These are phyloP conservation scores for Apamea anceps DNA, from an alignment of 2,888 invertebrate species.

Conservation along the genomic window DNA sequence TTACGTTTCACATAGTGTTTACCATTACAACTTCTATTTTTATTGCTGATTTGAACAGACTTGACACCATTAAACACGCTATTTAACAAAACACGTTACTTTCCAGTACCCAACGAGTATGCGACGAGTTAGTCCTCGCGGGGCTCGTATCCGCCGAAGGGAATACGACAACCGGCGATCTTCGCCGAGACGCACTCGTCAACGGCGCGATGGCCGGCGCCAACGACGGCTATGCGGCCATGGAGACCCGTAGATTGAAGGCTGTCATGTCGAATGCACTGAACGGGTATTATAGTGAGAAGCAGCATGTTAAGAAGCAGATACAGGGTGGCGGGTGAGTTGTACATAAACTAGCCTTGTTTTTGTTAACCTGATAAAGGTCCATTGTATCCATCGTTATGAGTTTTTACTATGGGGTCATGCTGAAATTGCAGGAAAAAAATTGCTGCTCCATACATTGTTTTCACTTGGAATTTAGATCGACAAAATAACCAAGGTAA, in stretches of 20 bases:
- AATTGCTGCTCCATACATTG: background rate
- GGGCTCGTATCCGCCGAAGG: conserved; percentile 84
- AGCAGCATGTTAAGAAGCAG: conserved; percentile 98
- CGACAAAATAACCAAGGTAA: background rate
- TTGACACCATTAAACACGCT: background rate
- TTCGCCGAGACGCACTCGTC: conserved; percentile 84
- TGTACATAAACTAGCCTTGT: background rate
- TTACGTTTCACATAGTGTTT: too few species aligned
- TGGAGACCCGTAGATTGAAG: conserved; percentile 94
- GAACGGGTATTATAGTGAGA: conserved; percentile 96
- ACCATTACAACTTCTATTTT: too few species aligned
- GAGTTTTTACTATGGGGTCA: background rate
- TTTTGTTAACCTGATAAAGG: background rate
- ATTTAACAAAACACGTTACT: background rate
- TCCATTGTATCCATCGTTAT: background rate
- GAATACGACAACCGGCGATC: conserved; percentile 81
- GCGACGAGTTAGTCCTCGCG: conserved; percentile 84
- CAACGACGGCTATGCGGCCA: conserved; percentile 92
- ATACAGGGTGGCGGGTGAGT: conserved; percentile 95
- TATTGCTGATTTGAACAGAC: background rate
- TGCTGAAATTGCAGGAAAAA: background rate
- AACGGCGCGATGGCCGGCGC: conserved; percentile 86
- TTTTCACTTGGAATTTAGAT: background rate
- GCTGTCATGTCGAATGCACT: conserved; percentile 94
- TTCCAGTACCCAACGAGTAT: conserved; percentile 85